These are phyloP conservation scores for Craterocephalus amniculus DNA, from an alignment of 2,797 vertebrate species.

Conservation along the genomic window DNA sequence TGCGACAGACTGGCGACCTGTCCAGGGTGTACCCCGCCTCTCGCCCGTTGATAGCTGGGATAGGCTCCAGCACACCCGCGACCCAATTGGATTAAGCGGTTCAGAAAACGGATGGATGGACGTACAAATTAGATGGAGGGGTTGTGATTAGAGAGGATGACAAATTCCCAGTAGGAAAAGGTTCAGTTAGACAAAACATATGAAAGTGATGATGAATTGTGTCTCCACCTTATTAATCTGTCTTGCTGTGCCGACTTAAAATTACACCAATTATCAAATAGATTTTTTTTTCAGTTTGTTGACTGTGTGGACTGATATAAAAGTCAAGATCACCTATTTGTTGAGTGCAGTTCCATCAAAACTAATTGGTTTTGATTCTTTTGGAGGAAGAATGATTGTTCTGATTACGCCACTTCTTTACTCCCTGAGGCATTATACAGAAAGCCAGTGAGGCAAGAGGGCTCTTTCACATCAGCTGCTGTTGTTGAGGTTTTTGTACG, in stretches of 20 bases:
- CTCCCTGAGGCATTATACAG: background rate
- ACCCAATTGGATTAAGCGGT: too few relatives aligned
- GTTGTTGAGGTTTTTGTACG: background rate
- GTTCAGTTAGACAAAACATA: constrained; percentile 11
- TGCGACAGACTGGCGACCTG: too few relatives aligned
- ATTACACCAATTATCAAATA: background rate
- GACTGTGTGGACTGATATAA: background rate
- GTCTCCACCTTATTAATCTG: background rate
- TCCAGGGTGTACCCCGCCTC: too few relatives aligned
- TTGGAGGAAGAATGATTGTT: background rate
- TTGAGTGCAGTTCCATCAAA: background rate
- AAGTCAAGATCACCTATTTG: background rate
- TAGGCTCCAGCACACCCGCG: too few relatives aligned
- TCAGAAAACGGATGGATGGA: too few relatives aligned
- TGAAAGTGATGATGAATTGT: background rate
- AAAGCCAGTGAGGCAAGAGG: background rate
- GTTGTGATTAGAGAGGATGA: constrained; percentile 11
- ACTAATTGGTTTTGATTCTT: background rate
- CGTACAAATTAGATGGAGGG: constrained; percentile 34
- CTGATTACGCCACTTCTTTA: background rate
- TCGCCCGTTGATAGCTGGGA: too few relatives aligned
- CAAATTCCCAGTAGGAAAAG: background rate
- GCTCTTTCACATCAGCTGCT: background rate
- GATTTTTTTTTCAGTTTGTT: background rate
- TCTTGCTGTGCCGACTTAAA: background rate